A percentile compares a stretch with the other conserved stretches of the same genome.
Conservation (phyloP, 2,888 invertebrate species). For the Athalia circularis region DNA sequence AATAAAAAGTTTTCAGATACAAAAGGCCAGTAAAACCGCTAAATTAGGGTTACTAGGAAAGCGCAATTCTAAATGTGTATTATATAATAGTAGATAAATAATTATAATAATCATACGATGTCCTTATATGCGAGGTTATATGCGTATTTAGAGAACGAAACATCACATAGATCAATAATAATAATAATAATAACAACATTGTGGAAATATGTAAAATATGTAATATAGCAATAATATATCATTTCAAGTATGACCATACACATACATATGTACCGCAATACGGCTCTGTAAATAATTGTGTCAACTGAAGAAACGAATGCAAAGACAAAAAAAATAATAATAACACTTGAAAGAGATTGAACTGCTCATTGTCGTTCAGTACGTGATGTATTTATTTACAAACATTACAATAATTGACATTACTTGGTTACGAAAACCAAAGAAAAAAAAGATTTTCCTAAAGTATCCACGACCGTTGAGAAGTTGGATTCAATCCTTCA, state of each 20-base stretch:
- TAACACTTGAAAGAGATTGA: too few relatives aligned
- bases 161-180: background rate
- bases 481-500: too few relatives aligned
- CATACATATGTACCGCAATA: background rate
- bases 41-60: constrained; percentile 24
- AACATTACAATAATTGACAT: too few relatives aligned
- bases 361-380: too few relatives aligned
- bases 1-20: background rate
- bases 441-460: too few relatives aligned
- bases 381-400: too few relatives aligned
- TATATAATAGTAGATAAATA: constrained; percentile 23
- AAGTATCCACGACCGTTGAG: too few relatives aligned
- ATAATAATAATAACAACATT: constrained; percentile 31
- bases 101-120: constrained; percentile 6
- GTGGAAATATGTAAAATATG: constrained; percentile 53
- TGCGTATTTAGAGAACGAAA: background rate
- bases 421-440: too few relatives aligned
- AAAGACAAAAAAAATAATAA: too few relatives aligned
- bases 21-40: constrained; percentile 27
- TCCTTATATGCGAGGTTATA: background rate
- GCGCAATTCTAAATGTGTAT: constrained; percentile 46
- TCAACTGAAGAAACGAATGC: background rate
- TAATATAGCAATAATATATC: constrained; percentile 66
- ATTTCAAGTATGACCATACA: background rate
- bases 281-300: background rate